A percentile compares a stretch with the other conserved stretches of the same genome.
phyloP scores from a whole-genome alignment of 2,888 invertebrate species.

The Rambutsinella grinnellia region DNA sequence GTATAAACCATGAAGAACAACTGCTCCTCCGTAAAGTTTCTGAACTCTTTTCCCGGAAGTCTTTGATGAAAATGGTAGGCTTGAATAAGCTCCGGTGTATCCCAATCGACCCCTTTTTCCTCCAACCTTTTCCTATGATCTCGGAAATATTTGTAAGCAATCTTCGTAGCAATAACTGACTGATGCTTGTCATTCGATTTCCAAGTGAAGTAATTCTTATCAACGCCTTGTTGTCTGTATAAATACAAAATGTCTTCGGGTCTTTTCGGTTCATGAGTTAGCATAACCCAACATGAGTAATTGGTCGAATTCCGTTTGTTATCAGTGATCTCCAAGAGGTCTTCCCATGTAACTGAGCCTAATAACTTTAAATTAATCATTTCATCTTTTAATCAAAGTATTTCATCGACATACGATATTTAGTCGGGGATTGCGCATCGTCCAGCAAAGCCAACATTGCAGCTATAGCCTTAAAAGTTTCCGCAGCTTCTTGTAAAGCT shows the following conservation, averaged over 20 bases:
- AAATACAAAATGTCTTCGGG: neutral
- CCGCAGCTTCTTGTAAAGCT: constrained; percentile 2
- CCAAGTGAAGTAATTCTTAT: neutral
- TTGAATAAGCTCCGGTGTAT: too few relatives aligned
- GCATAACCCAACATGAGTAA: too few relatives aligned
- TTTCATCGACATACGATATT: too few relatives aligned
- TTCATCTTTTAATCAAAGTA: too few relatives aligned
- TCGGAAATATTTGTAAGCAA: neutral
- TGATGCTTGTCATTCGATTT: neutral
- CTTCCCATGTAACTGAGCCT: too few relatives aligned
- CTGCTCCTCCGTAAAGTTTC: constrained; percentile 28
- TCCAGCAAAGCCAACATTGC: too few relatives aligned
- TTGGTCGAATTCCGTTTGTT: too few relatives aligned
- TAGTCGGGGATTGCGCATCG: too few relatives aligned
- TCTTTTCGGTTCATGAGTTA: neutral
- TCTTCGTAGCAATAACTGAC: constrained; percentile 12
- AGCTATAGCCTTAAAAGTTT: too few relatives aligned
- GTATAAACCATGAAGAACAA: constrained; percentile 28
- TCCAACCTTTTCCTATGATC: neutral
- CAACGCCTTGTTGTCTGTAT: neutral
- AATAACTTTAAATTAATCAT: neutral
- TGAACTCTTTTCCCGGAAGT: constrained; percentile 1
- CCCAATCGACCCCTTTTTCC: neutral
- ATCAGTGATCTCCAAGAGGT: too few relatives aligned
- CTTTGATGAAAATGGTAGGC: too few relatives aligned